Conservation (phyloP, 2,797 vertebrate genomes). For the Pangasius larnaudii region DNA sequence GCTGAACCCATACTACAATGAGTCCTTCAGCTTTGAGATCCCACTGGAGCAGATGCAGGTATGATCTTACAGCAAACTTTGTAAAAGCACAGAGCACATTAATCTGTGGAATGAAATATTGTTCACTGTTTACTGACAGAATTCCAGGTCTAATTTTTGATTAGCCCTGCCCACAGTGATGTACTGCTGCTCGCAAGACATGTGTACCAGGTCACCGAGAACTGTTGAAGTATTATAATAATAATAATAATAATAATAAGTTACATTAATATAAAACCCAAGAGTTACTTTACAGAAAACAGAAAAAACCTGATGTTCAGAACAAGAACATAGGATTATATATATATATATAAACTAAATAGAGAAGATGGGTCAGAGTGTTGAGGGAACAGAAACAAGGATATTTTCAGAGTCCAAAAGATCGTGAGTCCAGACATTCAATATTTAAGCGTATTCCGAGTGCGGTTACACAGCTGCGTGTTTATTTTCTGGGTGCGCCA, state of each 20-base stretch:
- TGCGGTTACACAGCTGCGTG: neutral
- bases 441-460: no score
- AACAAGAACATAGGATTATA: neutral
- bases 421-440: neutral
- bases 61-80: constrained; percentile 16
- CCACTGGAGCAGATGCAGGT: constrained; percentile 99
- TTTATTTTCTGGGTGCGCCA: constrained; percentile 3
- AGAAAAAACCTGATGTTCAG: neutral
- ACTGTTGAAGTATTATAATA: neutral
- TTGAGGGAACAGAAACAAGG: neutral
- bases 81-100: neutral
- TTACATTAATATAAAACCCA: neutral
- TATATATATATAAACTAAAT: neutral
- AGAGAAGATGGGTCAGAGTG: neutral
- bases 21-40: constrained; percentile 99
- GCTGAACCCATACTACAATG: constrained; percentile 96
- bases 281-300: neutral
- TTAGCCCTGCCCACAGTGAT: neutral
- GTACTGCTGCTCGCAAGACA: neutral
- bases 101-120: neutral
- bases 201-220: neutral
- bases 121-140: neutral
- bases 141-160: neutral
- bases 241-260: neutral
- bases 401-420: neutral